Base-by-base conservation (phyloP, 2,113 vertebrate genomes). In the Haemorhous mexicanus region DNA sequence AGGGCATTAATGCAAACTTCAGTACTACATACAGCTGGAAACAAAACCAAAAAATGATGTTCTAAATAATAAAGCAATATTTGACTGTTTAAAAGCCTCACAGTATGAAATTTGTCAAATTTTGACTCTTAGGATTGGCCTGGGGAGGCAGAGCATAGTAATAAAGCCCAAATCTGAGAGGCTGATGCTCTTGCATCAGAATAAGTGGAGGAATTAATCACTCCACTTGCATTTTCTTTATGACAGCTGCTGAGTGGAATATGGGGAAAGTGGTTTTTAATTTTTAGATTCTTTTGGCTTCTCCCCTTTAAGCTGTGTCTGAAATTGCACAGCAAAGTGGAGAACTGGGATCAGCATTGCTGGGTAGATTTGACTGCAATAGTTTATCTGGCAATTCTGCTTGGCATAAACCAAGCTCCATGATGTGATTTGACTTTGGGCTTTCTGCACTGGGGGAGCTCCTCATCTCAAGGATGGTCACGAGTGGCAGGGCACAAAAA, bases 41-140 rank as follows among this genome's bases (percentile, higher is more conserved):
- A 94, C 87, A 97, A 95, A 96, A 63, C 82, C 2, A 2, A 70
- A 95, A 96, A 94, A 94, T 79, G 20, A 93, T 96, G 85, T 90
- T 86, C 95, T 95, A 96, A 95, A 96, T 96, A 96, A 95, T 97
- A 94, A 93, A 96, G 86, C 79, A 92, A 93, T 95, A 92, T 93
- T 93, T 96, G 95, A 94, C 90, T 95, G 87, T 94, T 96, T 96
- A 97, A 94, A 94, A 96, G 92, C 90, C 61, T 96, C 92, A 58
- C 86, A 89, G 95, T 90, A 84, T 66, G 95, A 94, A 90, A 95
- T 90, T 92, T 89, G 93, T 96, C 86, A 94, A 93, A 93, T 69
- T 92, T 56, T 86, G 68, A 84, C 88, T 93, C 80, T 64, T 56
- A 41, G 0, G 27, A 83, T 86, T 80, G 80, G 80, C 76, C 68